Evolutionary conservation across 2,113 vertebrate genomes (phyloP).

Genomic region (Oryctolagus cuniculus): mOryCun1.1 NC_091432.1:114026001-114026500

Average conservation of each 20-base stretch:
- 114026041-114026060: not conserved
- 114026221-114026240: not conserved
- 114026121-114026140: not conserved
- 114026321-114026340: not conserved
- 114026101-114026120: accelerated
- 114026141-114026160: not conserved
- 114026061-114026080: not conserved
- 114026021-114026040: not conserved
- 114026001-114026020: too few species aligned
- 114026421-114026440: not conserved
- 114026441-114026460: not conserved
- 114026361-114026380: not conserved
- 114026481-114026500: not conserved
- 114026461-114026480: too few species aligned
- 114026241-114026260: not conserved
- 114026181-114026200: not conserved
- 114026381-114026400: too few species aligned
- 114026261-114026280: not conserved
- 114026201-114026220: not conserved
- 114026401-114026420: accelerated
- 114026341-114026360: not conserved
- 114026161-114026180: not conserved
- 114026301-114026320: not conserved
- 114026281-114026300: not conserved
- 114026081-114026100: not conserved